phyloP scores from a whole-genome alignment of 2,888 invertebrate species.

The Hymenopus coronatus region DNA sequence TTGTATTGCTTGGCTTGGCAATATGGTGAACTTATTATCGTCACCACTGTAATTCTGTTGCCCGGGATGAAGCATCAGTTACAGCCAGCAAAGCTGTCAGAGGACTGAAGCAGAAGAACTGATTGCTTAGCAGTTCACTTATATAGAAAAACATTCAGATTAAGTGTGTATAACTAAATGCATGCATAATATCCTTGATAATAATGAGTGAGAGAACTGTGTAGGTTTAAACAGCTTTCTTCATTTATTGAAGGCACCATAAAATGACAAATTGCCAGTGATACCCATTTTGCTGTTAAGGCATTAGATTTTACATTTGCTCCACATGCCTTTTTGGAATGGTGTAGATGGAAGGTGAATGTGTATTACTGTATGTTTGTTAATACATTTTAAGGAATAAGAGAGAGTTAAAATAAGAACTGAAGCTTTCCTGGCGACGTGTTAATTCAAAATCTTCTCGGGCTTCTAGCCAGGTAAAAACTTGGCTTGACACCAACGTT shows the following conservation, averaged over 20 bases:
- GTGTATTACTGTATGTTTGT: not conserved
- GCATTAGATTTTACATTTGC: not conserved
- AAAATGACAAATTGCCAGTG: not conserved
- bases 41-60: slow-evolving; percentile 34
- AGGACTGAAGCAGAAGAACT: slow-evolving; percentile 22
- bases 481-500: too few relatives aligned
- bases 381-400: not conserved
- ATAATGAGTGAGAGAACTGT: not conserved
- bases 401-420: too few relatives aligned
- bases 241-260: not conserved
- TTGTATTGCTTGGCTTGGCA: too few relatives aligned
- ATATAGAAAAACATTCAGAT: not conserved
- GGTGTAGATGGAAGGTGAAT: not conserved
- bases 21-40: too few relatives aligned
- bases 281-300: not conserved
- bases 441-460: too few relatives aligned
- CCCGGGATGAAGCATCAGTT: slow-evolving; percentile 38
- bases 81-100: not conserved
- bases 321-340: not conserved
- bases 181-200: not conserved
- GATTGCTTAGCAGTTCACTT: not conserved
- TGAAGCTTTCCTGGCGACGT: too few relatives aligned
- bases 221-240: not conserved
- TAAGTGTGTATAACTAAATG: not conserved
- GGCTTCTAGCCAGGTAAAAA: too few relatives aligned